These are phyloP conservation scores for Patella depressa DNA, from an alignment of 2,888 invertebrate species.

Conservation along the genomic window DNA sequence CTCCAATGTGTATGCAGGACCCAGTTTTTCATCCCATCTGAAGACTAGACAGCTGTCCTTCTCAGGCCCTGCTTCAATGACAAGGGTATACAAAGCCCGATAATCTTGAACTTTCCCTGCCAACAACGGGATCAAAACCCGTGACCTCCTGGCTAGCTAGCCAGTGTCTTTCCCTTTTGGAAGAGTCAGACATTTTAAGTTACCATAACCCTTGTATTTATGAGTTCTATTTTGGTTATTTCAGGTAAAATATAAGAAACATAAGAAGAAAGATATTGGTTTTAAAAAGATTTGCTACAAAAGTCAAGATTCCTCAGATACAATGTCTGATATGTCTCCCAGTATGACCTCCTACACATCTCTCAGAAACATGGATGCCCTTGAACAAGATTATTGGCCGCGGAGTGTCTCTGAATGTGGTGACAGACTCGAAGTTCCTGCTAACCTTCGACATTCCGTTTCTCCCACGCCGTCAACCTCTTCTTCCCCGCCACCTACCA, in stretches of 20 bases:
- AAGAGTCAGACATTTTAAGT: no score
- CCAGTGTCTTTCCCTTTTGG: no score
- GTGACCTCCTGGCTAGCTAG: no score
- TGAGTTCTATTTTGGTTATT: constrained; percentile 32
- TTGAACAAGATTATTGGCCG: constrained; percentile 6
- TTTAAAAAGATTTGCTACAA: constrained; percentile 1
- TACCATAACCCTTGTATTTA: constrained; percentile 14
- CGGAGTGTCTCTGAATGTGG: not conserved
- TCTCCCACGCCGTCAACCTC: not conserved
- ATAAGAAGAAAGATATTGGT: constrained; percentile 80
- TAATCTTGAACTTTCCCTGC: no score
- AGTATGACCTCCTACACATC: not conserved
- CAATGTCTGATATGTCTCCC: not conserved
- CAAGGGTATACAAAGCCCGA: no score
- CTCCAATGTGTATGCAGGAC: no score
- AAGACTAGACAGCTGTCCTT: no score
- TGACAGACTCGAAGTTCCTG: not conserved
- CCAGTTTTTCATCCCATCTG: no score
- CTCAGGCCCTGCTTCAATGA: no score
- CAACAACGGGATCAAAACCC: no score
- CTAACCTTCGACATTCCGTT: not conserved
- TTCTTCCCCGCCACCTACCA: not conserved
- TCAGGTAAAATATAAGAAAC: constrained; percentile 95
- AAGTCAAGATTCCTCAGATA: not conserved
- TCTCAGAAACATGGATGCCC: not conserved